Evolutionary conservation across 2,797 vertebrate species (phyloP), one percentile per base, ranked within the genome.

Genomic region (Steatocranus sp.): DNA sequence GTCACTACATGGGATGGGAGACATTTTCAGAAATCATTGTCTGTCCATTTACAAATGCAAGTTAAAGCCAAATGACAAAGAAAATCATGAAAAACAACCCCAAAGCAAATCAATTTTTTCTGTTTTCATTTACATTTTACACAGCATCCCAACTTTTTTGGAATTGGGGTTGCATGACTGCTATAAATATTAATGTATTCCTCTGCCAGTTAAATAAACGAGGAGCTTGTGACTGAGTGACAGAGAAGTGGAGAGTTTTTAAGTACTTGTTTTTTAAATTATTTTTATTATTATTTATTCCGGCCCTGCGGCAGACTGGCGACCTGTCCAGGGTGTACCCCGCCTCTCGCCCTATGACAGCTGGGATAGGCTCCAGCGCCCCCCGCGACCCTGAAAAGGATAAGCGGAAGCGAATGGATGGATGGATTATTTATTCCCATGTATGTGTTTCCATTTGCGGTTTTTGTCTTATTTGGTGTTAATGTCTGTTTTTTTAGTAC

Each of bases 21-120:
- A 63, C 34, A 36, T 20, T 61, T 61, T 61, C 58, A 12, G 58
- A 61, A 36, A 61, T 61, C 18, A 3, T 3, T 61, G 32, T 36
- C 32, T 36, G 32, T 61, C 58, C 34, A 66, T 38, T 23, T 34
- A 66, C 34, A 66, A 23, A 66, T 38, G 34, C 61, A 63, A 38
- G 58, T 63, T 63, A 38, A 63, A 36, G n/a, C 34, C 11, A 20
- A 38, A 66, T 41, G 5, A 41, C 1, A 17, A 68, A 68, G 12
- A 61, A 61, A 61, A 36, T 36, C 56, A 34, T 34, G 56, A 34
- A n/a, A 7, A 61, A n/a, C n/a, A 50, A 50, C 48, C n/a, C 48
- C 48, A 50, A 50, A 0, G 20, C 20, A 53, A 25, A 25, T 25
- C 1, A 7, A 0, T 25, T 2, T 7, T 25, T 53, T 8, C 23